Conservation (phyloP, 2,888 invertebrate genomes). For the Campopleginae sp. region DNA sequence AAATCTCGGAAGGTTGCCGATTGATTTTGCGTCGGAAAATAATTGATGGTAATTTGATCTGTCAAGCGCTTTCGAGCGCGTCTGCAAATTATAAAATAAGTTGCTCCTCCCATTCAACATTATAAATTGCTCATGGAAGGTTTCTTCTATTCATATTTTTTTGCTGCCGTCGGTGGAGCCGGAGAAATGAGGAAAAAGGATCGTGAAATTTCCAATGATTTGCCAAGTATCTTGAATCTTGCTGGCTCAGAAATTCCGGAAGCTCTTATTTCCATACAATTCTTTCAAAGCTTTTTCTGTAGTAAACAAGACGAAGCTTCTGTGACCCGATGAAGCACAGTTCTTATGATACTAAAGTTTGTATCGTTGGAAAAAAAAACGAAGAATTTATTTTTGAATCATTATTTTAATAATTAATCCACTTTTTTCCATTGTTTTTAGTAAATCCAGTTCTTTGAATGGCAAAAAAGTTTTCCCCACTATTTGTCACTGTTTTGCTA, state of each 20-base stretch:
- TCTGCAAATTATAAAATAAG: background rate
- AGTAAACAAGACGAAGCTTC: background rate
- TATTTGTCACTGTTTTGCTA: too few relatives aligned
- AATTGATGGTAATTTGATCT: background rate
- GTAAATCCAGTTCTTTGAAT: too few relatives aligned
- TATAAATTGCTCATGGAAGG: background rate
- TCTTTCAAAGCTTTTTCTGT: background rate
- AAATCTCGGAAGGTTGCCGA: slow-evolving; percentile 19
- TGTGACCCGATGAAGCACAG: background rate
- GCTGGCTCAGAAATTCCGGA: background rate
- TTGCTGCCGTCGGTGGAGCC: too few relatives aligned
- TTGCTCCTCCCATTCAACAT: background rate
- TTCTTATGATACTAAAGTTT: too few relatives aligned
- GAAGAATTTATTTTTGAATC: too few relatives aligned
- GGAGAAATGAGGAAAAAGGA: background rate
- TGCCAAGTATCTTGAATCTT: background rate
- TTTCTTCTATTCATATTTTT: background rate
- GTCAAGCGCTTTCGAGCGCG: background rate
- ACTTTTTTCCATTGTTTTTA: too few relatives aligned
- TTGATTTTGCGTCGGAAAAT: background rate
- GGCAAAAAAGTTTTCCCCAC: too few relatives aligned
- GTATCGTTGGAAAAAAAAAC: too few relatives aligned
- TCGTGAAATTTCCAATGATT: background rate
- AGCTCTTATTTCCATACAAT: background rate
- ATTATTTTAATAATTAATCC: too few relatives aligned